Base-by-base conservation (phyloP, 1,140 invertebrate genomes). In the Drosophila persimilis region DNA sequence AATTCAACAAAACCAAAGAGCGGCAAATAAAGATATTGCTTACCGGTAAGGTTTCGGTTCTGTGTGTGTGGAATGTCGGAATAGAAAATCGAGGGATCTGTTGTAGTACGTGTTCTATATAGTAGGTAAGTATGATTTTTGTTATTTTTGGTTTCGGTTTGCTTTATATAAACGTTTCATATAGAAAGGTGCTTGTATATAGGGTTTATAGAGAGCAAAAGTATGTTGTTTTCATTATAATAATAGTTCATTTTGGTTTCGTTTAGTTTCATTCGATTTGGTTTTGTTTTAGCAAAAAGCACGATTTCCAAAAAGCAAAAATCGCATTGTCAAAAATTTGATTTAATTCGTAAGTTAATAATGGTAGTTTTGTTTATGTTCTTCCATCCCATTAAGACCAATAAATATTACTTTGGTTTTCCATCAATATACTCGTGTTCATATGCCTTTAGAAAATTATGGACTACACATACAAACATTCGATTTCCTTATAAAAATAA, bases 281-380 rank as follows among this genome's bases (percentile, higher is more conserved):
- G 48, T 29, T 69, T 53, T 73, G 53, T 75, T 56, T 67, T 84
- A 77, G 76, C 80, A 85, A 85, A 85, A 85, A 85, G 80, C 80
- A 85, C 80, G 80, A 85, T 85, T 85, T 85, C 77, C 78, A 81
- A 81, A 86, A 86, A 81, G 74, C 81, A 80, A 86, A 86, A 86
- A 86, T 81, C 77, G 83, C 74, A 80, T 85, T 86, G 77, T 86
- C 74, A 86, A 81, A 86, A 86, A 85, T 78, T 86, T 74, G 66
- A 88, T 85, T 80, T 67, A 77, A 80, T 72, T 85, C 69, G 80
- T 80, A 85, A 86, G 73, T 80, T 73, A 84, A 73, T 84, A 73
- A 84, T 76, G 51, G 62, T 84, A 84, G 66, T 65, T 64, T 35
- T 35, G 46, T 56, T 78, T 64, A 45, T 71, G 69, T 55, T 67